A percentile compares a stretch with the other conserved stretches of the same genome.
Conservation (phyloP, 1,140 invertebrate species). For the Drosophila ironensis region DNA sequence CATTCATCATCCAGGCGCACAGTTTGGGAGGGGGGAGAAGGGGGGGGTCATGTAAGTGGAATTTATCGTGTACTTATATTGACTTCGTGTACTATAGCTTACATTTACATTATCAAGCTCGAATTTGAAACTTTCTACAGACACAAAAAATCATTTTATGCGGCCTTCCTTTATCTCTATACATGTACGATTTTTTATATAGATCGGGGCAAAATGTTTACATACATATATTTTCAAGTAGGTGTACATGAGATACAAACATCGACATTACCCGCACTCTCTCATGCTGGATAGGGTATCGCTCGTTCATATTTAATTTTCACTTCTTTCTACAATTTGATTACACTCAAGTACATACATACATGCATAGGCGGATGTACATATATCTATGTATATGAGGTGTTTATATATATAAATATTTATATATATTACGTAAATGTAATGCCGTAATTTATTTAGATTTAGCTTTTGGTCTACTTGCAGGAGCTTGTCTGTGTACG, state of each 20-base stretch:
- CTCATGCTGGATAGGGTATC: not conserved
- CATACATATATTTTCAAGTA: conserved; percentile 13
- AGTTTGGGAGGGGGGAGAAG: not conserved
- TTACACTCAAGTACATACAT: conserved; percentile 42
- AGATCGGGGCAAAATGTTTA: not conserved
- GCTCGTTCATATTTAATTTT: conserved; percentile 8
- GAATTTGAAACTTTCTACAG: conserved; percentile 79
- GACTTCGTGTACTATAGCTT: conserved; percentile 67
- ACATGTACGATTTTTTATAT: not conserved
- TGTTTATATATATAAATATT: not conserved
- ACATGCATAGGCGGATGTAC: conserved; percentile 15
- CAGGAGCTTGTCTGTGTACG: conserved; percentile 5
- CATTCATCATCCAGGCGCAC: not conserved
- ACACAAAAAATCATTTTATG: conserved; percentile 69
- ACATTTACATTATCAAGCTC: conserved; percentile 76
- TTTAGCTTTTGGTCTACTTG: conserved; percentile 31
- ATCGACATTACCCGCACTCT: conserved; percentile 17
- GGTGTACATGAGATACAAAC: conserved; percentile 17
- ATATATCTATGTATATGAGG: conserved; percentile 3
- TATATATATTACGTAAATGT: conserved; percentile 25
- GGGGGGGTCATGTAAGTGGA: conserved; percentile 27
- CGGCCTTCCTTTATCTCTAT: not conserved
- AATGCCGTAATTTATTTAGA: conserved; percentile 15
- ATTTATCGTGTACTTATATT: conserved; percentile 51
- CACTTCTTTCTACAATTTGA: conserved; percentile 25